Evolutionary conservation across 92 coral and sea anemone genomes (phyloP), one percentile per base, ranked within the genome.

Genomic region (Porites rus): DNA sequence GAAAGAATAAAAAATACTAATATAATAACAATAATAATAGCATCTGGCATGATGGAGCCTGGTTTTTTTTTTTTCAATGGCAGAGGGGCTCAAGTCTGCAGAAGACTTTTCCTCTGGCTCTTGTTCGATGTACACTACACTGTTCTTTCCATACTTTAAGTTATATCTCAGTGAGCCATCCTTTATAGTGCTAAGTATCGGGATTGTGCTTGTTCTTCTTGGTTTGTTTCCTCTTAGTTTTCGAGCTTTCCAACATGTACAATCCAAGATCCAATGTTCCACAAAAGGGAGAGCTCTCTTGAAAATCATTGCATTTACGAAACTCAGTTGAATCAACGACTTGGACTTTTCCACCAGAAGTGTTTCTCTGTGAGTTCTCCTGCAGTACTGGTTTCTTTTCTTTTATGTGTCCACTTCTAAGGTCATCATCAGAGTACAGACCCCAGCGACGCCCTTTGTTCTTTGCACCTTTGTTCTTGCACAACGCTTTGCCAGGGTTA

Each of bases 391-490:
- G 59, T 71, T 53, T 31, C 21, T 69, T 25, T 19, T 62, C 20
- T 43, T 13, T 11, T 0, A 72, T 59, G 51, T 61, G 8, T 31
- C 70, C 71, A 58, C 68, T 68, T 51, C 81, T 69, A 12, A 83
- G 66, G 19, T 88, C 93, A 11, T 80, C 79, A 6, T 82, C 88
- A 1, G 87, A 74, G 64, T 72, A 85, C 66, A 72, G 17, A 0
- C 95, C 98, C 96, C 92, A 92, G 20, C 94, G 83, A 46, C 51
- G 19, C 3, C 94, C 91, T 38, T 91, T 93, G 86, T 85, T 93
- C 67, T 68, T 89, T 7, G 53, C 61, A 4, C 92, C 91, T 52
- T 92, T 94, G 85, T 67, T 76, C 85, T 94, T 90, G 51, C 80
- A 82, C 16, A 82, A 72, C 8, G 93, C 77, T 59, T 92, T 92